Conservation (phyloP, 1,140 invertebrate genomes). For the Bombus balteatus region DNA sequence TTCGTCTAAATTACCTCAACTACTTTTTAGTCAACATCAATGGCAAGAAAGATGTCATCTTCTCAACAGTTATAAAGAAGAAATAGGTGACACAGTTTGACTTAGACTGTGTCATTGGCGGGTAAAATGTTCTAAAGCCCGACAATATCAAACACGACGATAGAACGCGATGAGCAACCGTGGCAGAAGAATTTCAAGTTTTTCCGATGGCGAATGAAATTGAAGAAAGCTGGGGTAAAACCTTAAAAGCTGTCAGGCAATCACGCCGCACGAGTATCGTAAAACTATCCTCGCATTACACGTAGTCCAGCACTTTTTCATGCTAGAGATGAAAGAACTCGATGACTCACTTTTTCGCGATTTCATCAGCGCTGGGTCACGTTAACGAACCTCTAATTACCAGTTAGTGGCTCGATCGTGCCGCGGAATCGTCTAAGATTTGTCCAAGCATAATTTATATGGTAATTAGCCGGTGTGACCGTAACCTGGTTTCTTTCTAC, state of each 20-base stretch:
- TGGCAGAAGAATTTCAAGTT: background rate
- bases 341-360: background rate
- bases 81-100: background rate
- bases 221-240: background rate
- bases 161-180: background rate
- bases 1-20: no score
- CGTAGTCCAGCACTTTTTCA: background rate
- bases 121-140: background rate
- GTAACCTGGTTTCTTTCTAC: background rate
- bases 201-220: background rate
- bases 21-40: background rate
- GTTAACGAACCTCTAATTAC: conserved; percentile 40
- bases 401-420: background rate
- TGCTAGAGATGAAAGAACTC: background rate
- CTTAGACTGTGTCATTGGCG: background rate
- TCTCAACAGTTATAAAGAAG: background rate
- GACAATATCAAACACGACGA: background rate
- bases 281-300: background rate
- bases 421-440: background rate
- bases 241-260: background rate
- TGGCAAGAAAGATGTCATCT: background rate
- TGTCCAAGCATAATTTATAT: background rate
- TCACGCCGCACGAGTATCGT: background rate
- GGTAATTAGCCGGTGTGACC: background rate
- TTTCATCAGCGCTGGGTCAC: background rate